phyloP scores from a whole-genome alignment of 2,797 vertebrate species.

The Euphonia xanthogaster region DNA sequence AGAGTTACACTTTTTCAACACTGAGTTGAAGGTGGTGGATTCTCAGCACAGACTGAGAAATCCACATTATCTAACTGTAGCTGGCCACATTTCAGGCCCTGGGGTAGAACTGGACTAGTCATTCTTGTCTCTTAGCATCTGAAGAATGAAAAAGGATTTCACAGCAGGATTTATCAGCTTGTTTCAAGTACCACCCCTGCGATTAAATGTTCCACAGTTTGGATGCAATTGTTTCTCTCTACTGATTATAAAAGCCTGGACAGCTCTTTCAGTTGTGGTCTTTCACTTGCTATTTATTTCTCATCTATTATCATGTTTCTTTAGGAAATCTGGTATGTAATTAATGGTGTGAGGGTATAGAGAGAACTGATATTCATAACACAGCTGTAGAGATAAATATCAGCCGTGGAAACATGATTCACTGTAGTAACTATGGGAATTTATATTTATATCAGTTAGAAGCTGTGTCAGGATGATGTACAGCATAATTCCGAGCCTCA shows the following conservation, averaged over 20 bases:
- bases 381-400: background rate
- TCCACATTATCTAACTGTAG: background rate
- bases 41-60: background rate
- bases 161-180: background rate
- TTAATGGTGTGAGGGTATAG: background rate
- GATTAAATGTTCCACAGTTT: background rate
- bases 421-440: background rate
- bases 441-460: background rate
- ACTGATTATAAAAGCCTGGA: background rate
- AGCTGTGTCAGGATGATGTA: background rate
- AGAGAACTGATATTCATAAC: background rate
- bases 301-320: background rate
- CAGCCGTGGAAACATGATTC: background rate
- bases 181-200: background rate
- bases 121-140: background rate
- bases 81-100: background rate
- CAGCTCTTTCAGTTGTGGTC: background rate
- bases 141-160: background rate
- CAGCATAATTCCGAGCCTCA: background rate
- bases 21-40: background rate
- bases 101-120: background rate
- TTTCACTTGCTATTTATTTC: background rate
- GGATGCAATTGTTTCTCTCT: background rate
- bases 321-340: background rate
- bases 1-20: background rate